A percentile compares a stretch with the other conserved stretches of the same genome.
Evolutionary conservation across 92 coral and sea anemone species (phyloP).

Genomic region (Porites rus): DNA sequence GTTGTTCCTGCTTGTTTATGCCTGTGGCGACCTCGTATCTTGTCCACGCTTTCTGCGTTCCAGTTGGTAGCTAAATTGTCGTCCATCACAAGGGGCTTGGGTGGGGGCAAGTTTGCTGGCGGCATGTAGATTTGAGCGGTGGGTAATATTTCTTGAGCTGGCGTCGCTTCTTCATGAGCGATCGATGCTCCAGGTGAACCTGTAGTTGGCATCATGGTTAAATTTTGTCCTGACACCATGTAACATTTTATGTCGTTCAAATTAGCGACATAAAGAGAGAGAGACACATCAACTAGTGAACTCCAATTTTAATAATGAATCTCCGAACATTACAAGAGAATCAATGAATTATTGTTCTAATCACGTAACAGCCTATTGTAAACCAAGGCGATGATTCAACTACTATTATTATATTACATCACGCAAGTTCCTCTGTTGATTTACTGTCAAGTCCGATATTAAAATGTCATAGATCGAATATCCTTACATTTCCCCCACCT

Average conservation of each 20-base stretch:
- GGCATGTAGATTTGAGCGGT: constrained; percentile 2
- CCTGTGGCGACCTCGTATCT: constrained; percentile 41
- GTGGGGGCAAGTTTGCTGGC: neutral
- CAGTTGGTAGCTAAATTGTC: constrained; percentile 1
- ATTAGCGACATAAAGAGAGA: too few relatives aligned
- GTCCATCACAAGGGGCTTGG: neutral
- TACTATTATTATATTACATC: too few relatives aligned
- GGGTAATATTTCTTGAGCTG: neutral
- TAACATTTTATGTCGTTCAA: neutral
- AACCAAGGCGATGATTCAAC: too few relatives aligned
- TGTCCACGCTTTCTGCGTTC: constrained; percentile 19
- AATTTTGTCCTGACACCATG: constrained; percentile 3
- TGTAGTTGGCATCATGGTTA: neutral
- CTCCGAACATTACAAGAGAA: too few relatives aligned
- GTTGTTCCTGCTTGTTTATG: constrained; percentile 26
- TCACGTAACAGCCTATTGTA: too few relatives aligned
- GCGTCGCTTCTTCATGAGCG: neutral
- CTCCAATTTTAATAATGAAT: too few relatives aligned
- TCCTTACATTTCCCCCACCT: too few relatives aligned
- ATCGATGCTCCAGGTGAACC: neutral
- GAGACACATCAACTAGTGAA: too few relatives aligned
- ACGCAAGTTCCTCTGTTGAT: too few relatives aligned
- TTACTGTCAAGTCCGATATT: too few relatives aligned
- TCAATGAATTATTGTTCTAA: too few relatives aligned
- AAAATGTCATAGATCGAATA: too few relatives aligned